Conservation (phyloP, 2,113 vertebrate species). For the Ginglymostoma cirratum region DNA sequence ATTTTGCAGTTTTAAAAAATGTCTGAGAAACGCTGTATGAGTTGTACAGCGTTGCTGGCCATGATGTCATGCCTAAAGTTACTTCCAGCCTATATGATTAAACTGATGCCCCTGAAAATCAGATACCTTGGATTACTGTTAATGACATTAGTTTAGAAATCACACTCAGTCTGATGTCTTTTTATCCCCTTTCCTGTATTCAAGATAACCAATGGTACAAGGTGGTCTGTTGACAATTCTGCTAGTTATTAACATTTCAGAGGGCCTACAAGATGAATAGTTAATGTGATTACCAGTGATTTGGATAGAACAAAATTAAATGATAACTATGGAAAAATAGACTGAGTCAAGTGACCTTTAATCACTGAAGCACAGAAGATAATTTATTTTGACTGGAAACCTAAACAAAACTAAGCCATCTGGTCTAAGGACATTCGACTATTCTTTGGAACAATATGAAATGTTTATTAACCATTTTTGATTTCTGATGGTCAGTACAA, state of each 20-base stretch:
- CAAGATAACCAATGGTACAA: neutral
- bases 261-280: neutral
- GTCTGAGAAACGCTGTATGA: neutral
- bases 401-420: neutral
- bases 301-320: neutral
- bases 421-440: neutral
- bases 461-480: neutral
- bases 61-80: neutral
- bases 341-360: slow-evolving; percentile 1
- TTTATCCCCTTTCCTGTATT: neutral
- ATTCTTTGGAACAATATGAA: neutral
- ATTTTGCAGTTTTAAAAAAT: neutral
- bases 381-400: slow-evolving; percentile 4
- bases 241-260: neutral
- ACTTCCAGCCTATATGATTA: neutral
- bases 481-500: neutral
- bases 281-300: slow-evolving; percentile 1
- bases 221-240: neutral
- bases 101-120: neutral
- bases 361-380: neutral
- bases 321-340: slow-evolving; percentile 5
- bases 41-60: neutral
- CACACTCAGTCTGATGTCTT: neutral
- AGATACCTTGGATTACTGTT: neutral
- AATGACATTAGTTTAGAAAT: neutral